phyloP scores from a whole-genome alignment of 2,888 invertebrate genomes.

The Pecten maximus region DNA sequence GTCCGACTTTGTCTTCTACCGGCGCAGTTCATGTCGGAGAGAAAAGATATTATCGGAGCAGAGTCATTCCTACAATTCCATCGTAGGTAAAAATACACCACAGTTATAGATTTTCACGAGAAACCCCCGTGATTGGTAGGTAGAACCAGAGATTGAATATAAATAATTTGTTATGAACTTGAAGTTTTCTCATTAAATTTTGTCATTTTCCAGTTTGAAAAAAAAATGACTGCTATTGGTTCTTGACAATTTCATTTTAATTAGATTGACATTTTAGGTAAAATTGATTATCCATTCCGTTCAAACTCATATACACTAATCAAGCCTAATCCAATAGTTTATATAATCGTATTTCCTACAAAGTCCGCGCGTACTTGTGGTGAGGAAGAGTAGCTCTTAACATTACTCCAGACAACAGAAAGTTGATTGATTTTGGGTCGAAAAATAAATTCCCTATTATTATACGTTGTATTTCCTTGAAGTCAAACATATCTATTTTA shows the following conservation, averaged over 20 bases:
- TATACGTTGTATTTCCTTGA: too few relatives aligned
- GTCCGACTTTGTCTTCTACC: not conserved
- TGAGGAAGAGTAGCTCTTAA: not conserved
- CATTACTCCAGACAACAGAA: too few relatives aligned
- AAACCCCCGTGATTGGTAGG: not conserved
- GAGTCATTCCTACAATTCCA: not conserved
- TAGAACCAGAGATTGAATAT: not conserved
- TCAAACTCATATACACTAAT: not conserved
- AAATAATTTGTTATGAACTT: conserved; percentile 13
- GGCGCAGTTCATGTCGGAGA: not conserved
- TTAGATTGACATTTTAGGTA: not conserved
- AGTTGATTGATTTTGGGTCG: too few relatives aligned
- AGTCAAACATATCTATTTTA: too few relatives aligned
- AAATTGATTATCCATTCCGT: not conserved
- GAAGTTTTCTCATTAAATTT: not conserved
- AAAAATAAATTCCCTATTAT: too few relatives aligned
- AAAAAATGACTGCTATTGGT: not conserved
- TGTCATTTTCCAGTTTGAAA: not conserved
- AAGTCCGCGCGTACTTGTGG: not conserved
- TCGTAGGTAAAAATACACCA: not conserved
- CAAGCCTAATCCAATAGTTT: not conserved
- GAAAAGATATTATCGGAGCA: not conserved
- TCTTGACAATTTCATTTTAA: not conserved
- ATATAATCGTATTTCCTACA: not conserved
- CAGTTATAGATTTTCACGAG: not conserved